These are phyloP conservation scores for Equus quagga DNA, from an alignment of 2,113 vertebrate genomes.

Conservation along the genomic window DNA sequence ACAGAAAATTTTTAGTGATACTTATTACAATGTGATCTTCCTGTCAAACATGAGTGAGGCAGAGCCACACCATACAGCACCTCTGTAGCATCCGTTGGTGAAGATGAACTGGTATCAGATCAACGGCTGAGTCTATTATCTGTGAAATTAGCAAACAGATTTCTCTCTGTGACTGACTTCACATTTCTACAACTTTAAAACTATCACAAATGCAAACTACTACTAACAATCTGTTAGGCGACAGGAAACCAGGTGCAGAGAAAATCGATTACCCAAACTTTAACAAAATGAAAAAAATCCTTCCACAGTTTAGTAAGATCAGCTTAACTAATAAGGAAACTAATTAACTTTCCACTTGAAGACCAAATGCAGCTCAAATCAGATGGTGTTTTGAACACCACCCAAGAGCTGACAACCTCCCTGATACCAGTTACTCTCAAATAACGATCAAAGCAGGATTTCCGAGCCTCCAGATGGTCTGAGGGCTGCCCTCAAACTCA, in stretches of 20 bases:
- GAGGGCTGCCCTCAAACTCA: background rate
- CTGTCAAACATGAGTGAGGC: background rate
- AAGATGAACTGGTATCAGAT: background rate
- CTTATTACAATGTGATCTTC: conserved; percentile 19
- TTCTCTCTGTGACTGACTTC: background rate
- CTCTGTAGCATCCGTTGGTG: background rate
- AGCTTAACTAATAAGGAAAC: background rate
- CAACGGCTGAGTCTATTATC: background rate
- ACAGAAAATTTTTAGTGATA: background rate
- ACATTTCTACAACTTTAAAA: background rate
- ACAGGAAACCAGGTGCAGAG: background rate
- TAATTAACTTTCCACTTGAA: conserved; percentile 45
- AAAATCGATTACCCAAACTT: conserved; percentile 25
- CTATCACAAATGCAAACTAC: background rate
- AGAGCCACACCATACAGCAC: background rate
- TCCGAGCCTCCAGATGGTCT: background rate
- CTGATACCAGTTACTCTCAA: conserved; percentile 44
- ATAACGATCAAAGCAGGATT: background rate
- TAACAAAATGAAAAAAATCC: background rate
- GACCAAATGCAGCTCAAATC: conserved; percentile 42
- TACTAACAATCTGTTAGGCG: background rate
- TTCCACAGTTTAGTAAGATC: conserved; percentile 15
- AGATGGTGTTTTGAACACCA: conserved; percentile 8
- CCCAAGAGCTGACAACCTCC: conserved; percentile 57
- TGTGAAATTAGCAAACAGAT: conserved; percentile 21